phyloP scores from a whole-genome alignment of 2,113 vertebrate species.

The Prionailurus viverrinus region DNA sequence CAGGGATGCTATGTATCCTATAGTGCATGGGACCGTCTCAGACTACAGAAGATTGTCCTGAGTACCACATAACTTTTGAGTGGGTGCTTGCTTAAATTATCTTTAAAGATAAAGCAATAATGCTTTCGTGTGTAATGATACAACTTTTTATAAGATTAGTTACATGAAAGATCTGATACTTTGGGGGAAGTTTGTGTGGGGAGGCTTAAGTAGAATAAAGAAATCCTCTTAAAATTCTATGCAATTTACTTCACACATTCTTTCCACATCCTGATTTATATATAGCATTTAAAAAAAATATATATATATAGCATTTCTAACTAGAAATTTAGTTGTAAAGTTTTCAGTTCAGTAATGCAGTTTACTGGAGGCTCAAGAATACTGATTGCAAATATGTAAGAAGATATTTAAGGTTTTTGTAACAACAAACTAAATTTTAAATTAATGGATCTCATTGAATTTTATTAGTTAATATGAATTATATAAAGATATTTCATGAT shows the following conservation, averaged over 20 bases:
- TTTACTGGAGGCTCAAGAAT: not conserved
- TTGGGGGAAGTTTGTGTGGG: not conserved
- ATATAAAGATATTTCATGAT: not conserved
- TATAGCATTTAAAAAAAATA: not conserved
- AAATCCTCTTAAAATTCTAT: not conserved
- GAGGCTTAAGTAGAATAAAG: not conserved
- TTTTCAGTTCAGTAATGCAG: constrained; percentile 37
- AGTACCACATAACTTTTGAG: not conserved
- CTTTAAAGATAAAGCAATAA: not conserved
- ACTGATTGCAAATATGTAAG: not conserved
- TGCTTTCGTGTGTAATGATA: not conserved
- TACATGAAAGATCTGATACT: not conserved
- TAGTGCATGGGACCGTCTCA: not conserved
- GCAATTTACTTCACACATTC: not conserved
- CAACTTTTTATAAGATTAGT: not conserved
- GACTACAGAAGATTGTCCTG: not conserved
- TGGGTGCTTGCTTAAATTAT: not conserved
- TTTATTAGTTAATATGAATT: constrained; percentile 1
- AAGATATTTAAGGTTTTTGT: not conserved
- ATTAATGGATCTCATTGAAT: not conserved
- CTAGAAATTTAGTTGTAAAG: not conserved
- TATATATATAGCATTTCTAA: not conserved
- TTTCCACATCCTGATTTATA: not conserved
- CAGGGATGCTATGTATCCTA: not conserved
- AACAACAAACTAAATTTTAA: constrained; percentile 32